Conservation (phyloP, 1,140 invertebrate species). For the Acromyrmex echinatior region DNA sequence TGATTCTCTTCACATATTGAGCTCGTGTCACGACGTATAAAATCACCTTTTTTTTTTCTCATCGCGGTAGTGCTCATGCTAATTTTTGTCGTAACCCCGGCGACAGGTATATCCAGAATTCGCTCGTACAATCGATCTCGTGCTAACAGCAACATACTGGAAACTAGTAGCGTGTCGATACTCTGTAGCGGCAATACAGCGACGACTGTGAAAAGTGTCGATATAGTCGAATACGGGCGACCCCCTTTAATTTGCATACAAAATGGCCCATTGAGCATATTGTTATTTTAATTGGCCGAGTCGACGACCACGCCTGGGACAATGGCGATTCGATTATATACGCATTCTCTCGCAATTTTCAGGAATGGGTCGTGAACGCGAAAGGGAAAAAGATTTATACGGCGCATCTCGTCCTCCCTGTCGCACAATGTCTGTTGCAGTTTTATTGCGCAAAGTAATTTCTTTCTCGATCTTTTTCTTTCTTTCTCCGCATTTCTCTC, state of each 20-base stretch:
- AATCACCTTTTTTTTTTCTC: conserved; percentile 16
- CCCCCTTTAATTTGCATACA: conserved; percentile 75
- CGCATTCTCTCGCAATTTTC: conserved; percentile 66
- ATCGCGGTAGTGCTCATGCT: not conserved
- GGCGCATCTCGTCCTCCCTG: conserved; percentile 3
- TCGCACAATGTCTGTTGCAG: conserved; percentile 9
- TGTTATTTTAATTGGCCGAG: conserved; percentile 75
- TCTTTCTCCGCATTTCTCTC: not conserved
- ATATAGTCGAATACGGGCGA: conserved; percentile 53
- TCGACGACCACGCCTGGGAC: conserved; percentile 30
- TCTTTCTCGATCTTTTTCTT: not conserved
- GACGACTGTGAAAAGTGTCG: conserved; percentile 67
- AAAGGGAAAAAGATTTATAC: conserved; percentile 63
- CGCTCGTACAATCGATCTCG: conserved; percentile 3
- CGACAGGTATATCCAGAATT: not conserved
- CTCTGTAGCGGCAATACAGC: not conserved
- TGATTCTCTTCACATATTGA: not conserved
- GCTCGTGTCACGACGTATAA: not conserved
- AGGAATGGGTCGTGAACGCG: not conserved
- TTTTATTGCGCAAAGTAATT: conserved; percentile 55
- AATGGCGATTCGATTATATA: conserved; percentile 71
- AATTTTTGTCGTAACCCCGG: conserved; percentile 17
- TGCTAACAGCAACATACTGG: not conserved
- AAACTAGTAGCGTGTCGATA: conserved; percentile 6
- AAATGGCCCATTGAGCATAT: conserved; percentile 74